Evolutionary conservation across 1,140 invertebrate genomes (phyloP), one percentile per base, ranked within the genome.

Genomic region (Apis dorsata): DNA sequence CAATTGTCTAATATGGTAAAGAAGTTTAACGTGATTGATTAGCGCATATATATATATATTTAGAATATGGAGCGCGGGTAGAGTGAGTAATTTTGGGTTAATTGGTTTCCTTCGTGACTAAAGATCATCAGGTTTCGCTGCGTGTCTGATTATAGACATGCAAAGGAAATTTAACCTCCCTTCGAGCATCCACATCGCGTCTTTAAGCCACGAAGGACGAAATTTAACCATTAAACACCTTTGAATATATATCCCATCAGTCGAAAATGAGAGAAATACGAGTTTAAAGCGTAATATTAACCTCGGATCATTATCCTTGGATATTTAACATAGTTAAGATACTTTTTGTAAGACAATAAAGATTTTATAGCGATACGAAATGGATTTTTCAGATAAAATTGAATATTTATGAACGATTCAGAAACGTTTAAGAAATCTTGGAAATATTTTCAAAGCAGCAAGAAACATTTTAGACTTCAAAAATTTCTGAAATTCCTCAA

Each of bases 91-190:
- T 55, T 53, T 15, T 19, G 10, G 49, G 70, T 72, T 55, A 72
- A 72, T 72, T 72, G 51, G 70, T 71, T 70, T 24, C 24, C n/a
- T 72, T 72, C 70, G 70, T 55, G 70, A 55, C 51, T 55, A 2
- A 55, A 51, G 21, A 71, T 71, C 69, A 13, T 71, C 49, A 71
- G 28, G 19, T 60, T 15, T n/a, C 11, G 15, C 17, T 28, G 10
- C 49, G 49, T n/a, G n/a, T 0, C 5, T 68, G 49, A 68, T 68
- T 68, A 68, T 68, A 49, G 34, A 15, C 9, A 24, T 53, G 49
- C 15, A 19, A 44, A 70, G 21, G 34, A 21, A 70, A n/a, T 21
- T n/a, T n/a, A 70, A n/a, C 21, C 51, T 21, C 19, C 66, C 49
- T 51, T 51, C 13, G 12, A 19, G 21, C n/a, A 15, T 24, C 10